Conservation (phyloP, 1,140 invertebrate genomes). For the Hydropsyche tenuis region DNA sequence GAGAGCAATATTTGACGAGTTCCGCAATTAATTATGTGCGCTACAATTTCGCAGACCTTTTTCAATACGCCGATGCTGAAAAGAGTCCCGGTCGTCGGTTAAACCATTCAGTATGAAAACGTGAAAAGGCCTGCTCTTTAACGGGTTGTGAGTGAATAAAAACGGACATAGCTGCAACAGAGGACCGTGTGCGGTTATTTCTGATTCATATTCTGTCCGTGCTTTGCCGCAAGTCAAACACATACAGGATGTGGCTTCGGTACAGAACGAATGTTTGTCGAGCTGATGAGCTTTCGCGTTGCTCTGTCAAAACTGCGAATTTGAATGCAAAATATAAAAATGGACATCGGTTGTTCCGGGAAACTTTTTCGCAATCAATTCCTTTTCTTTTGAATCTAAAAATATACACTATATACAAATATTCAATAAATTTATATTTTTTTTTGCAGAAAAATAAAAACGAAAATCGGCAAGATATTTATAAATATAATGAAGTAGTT, state of each 20-base stretch:
- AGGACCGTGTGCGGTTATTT: background rate
- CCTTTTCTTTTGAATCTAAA: too few species aligned
- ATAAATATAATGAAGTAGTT: too few species aligned
- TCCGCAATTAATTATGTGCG: background rate
- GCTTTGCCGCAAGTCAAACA: conserved; percentile 21
- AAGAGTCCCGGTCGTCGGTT: background rate
- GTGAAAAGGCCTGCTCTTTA: too few species aligned
- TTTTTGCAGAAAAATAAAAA: too few species aligned
- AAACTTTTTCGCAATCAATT: too few species aligned
- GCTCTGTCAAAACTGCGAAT: too few species aligned
- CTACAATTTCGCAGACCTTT: background rate
- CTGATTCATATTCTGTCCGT: conserved; percentile 9
- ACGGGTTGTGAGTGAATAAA: conserved; percentile 1
- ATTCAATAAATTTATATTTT: too few species aligned
- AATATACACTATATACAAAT: too few species aligned
- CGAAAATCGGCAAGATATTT: too few species aligned
- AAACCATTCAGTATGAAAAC: too few species aligned
- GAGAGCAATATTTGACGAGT: background rate
- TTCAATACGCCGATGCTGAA: background rate
- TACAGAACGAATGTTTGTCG: conserved; percentile 1
- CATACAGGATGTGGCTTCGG: background rate
- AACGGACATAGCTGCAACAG: background rate
- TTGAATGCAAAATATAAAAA: too few species aligned
- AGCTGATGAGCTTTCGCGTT: conserved; percentile 15
- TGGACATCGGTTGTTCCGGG: too few species aligned